Conservation (phyloP, 2,888 invertebrate genomes). For the Tetrapedia diversipes region DNA sequence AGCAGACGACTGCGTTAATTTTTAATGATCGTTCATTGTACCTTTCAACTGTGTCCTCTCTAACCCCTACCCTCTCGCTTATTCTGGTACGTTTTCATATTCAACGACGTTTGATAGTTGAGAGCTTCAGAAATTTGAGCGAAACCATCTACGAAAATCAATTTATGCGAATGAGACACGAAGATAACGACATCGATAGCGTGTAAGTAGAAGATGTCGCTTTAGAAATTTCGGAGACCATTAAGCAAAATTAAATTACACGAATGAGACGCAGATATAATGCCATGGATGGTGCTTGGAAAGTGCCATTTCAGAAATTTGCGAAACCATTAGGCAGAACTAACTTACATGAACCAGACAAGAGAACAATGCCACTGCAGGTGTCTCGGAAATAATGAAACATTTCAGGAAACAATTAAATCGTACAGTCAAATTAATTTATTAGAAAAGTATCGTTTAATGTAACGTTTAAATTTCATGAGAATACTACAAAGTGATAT, state of each 20-base stretch:
- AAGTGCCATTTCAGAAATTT: background rate
- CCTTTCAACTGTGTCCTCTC: background rate
- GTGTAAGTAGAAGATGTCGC: too few relatives aligned
- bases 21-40: background rate
- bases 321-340: background rate
- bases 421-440: too few relatives aligned
- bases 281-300: background rate
- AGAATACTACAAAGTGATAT: too few relatives aligned
- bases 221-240: too few relatives aligned
- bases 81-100: background rate
- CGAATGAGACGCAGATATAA: background rate
- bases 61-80: too few relatives aligned
- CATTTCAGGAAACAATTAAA: too few relatives aligned
- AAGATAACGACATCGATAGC: background rate
- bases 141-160: background rate
- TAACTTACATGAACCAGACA: background rate
- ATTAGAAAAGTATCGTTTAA: too few relatives aligned
- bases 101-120: constrained; percentile 1
- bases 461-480: too few relatives aligned
- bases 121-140: background rate
- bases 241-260: background rate
- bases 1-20: background rate
- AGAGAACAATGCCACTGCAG: background rate
- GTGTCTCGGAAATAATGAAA: too few relatives aligned
- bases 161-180: background rate